These are phyloP conservation scores for Pseudanteris insignis DNA, from an alignment of 2,888 invertebrate genomes.

Conservation along the genomic window DNA sequence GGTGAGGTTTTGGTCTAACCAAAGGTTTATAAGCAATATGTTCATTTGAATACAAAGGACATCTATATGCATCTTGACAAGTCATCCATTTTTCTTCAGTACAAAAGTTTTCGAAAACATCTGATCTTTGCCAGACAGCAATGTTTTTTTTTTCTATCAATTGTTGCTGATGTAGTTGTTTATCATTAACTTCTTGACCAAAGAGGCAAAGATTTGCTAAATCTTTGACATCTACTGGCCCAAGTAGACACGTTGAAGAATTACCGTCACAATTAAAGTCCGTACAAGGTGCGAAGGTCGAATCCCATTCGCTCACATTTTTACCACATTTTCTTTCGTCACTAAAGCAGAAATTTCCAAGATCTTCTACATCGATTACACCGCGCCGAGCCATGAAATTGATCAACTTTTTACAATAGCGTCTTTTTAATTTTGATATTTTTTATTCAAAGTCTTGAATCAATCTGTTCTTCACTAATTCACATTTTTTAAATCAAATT, in stretches of 20 bases:
- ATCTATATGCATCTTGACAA: conserved; percentile 56
- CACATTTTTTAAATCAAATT: no score
- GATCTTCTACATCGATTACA: conserved; percentile 24
- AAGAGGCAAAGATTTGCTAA: conserved; percentile 52
- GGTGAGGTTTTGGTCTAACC: not conserved
- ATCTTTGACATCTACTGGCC: conserved; percentile 58
- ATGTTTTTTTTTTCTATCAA: not conserved
- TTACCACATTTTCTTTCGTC: conserved; percentile 11
- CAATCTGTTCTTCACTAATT: no score
- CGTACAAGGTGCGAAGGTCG: conserved; percentile 36
- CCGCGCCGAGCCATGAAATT: conserved; percentile 7
- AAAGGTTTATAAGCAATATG: not conserved
- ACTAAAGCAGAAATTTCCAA: conserved; percentile 17
- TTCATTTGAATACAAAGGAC: conserved; percentile 52
- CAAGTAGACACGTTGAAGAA: conserved; percentile 39
- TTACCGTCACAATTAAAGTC: conserved; percentile 16
- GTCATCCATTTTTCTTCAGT: conserved; percentile 59
- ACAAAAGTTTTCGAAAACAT: conserved; percentile 50
- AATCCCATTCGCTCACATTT: conserved; percentile 11
- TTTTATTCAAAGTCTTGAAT: no score
- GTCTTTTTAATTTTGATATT: no score
- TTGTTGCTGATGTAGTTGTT: conserved; percentile 6
- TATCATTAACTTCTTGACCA: conserved; percentile 34
- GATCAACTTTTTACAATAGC: no score
- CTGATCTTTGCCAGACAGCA: conserved; percentile 20